These are phyloP conservation scores for Volucella inanis DNA, from an alignment of 2,888 invertebrate species.

Conservation along the genomic window DNA sequence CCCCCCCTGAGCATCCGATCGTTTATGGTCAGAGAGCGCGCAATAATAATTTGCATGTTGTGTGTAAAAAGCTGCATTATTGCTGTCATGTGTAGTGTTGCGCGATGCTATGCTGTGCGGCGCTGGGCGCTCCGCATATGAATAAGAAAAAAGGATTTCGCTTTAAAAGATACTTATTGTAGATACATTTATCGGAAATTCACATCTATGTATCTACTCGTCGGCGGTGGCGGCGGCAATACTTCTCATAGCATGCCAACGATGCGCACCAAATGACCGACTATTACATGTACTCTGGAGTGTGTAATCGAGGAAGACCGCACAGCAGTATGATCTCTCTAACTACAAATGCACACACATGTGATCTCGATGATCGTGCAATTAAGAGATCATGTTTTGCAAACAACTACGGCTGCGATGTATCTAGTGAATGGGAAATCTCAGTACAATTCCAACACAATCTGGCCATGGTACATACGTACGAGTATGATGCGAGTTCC, in stretches of 20 bases:
- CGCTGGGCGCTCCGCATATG: no score
- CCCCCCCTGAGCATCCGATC: constrained; percentile 20
- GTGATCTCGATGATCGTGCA: constrained; percentile 70
- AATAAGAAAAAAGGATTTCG: constrained; percentile 50
- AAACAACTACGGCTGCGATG: constrained; percentile 28
- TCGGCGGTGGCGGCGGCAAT: constrained; percentile 10
- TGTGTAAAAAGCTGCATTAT: constrained; percentile 72
- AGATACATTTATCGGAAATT: constrained; percentile 68
- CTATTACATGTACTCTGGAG: constrained; percentile 61
- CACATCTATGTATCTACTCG: constrained; percentile 38
- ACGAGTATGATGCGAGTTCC: constrained; percentile 43
- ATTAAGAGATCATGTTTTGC: constrained; percentile 72
- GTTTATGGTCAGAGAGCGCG: constrained; percentile 66
- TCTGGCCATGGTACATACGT: background rate
- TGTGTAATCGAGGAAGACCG: constrained; percentile 59
- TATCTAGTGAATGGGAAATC: background rate
- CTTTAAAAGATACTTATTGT: constrained; percentile 72
- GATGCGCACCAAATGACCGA: constrained; percentile 68
- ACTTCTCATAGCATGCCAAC: constrained; percentile 23
- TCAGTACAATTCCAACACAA: no score
- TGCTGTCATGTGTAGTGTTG: constrained; percentile 66
- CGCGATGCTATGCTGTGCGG: background rate
- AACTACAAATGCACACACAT: constrained; percentile 46
- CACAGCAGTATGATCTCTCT: constrained; percentile 46
- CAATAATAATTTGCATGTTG: constrained; percentile 73